Percentiles rank a stretch among this genome's conserved stretches.
These are phyloP conservation scores for Tetramorium bicarinatum DNA, from an alignment of 2,888 invertebrate species.

Conservation along the genomic window DNA sequence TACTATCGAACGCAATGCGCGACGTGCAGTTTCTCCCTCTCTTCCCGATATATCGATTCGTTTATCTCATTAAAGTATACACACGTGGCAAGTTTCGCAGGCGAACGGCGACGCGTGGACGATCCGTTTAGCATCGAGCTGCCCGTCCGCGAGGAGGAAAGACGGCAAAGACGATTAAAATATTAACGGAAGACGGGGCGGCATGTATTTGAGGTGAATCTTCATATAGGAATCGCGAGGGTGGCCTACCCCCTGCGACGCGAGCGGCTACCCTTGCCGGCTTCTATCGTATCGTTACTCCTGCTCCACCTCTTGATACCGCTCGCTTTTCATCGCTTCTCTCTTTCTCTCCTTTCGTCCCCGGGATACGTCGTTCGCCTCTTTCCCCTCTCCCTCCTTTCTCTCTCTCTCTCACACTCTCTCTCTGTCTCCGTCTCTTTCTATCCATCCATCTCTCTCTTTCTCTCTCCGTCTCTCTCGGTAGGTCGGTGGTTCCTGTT, in stretches of 20 bases:
- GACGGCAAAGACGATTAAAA: background rate
- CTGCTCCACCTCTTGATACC: conserved; percentile 65
- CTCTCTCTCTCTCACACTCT: conserved; percentile 2
- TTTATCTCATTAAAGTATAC: conserved; percentile 76
- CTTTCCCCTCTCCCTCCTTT: background rate
- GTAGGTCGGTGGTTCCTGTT: conserved; percentile 85
- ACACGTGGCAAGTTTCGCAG: conserved; percentile 23
- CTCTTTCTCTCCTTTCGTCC: conserved; percentile 54
- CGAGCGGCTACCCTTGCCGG: conserved; percentile 50
- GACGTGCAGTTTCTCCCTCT: background rate
- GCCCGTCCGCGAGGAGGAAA: background rate
- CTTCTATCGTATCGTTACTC: conserved; percentile 55
- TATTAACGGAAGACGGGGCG: background rate
- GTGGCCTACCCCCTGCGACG: conserved; percentile 59
- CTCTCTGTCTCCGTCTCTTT: conserved; percentile 27
- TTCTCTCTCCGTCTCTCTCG: conserved; percentile 70
- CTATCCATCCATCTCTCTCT: conserved; percentile 30
- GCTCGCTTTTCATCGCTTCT: conserved; percentile 65
- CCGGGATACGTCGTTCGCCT: conserved; percentile 49
- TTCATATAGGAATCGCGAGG: background rate
- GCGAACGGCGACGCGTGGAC: background rate
- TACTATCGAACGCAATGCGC: conserved; percentile 1
- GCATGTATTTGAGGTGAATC: background rate
- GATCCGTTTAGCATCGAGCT: conserved; percentile 7
- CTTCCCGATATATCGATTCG: background rate